These are phyloP conservation scores for Drosophila sp. DNA, from an alignment of 1,140 invertebrate species.

Conservation along the genomic window DNA sequence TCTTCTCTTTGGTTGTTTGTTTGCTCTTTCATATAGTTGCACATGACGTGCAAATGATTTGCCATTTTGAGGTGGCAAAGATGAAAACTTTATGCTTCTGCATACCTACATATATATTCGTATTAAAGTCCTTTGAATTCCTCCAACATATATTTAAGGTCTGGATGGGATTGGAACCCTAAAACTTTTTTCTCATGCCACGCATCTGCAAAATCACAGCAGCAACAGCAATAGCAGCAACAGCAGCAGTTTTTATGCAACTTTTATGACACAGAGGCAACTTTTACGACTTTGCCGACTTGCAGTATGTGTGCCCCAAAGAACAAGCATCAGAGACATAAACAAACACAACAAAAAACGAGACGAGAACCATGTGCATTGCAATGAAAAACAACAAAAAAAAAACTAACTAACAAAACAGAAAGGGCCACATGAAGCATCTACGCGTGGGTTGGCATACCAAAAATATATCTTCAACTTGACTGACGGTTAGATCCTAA, in stretches of 20 bases:
- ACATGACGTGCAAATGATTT: slow-evolving; percentile 65
- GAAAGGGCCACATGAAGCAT: background rate
- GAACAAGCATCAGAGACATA: slow-evolving; percentile 41
- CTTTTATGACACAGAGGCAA: slow-evolving; percentile 64
- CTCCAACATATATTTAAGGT: slow-evolving; percentile 36
- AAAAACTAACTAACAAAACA: background rate
- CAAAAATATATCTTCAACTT: slow-evolving; percentile 6
- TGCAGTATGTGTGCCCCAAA: slow-evolving; percentile 31
- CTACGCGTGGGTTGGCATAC: background rate
- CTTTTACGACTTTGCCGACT: slow-evolving; percentile 49
- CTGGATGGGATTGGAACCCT: slow-evolving; percentile 23
- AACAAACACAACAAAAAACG: slow-evolving; percentile 1
- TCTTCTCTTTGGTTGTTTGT: background rate
- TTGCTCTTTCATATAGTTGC: slow-evolving; percentile 15
- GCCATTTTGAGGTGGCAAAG: slow-evolving; percentile 53
- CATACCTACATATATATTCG: background rate
- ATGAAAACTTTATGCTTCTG: slow-evolving; percentile 41
- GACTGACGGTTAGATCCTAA: background rate
- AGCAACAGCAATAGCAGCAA: slow-evolving; percentile 15
- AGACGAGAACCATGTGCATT: background rate
- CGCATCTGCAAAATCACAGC: slow-evolving; percentile 56
- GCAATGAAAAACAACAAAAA: background rate
- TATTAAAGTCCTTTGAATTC: slow-evolving; percentile 50
- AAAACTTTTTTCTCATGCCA: slow-evolving; percentile 48
- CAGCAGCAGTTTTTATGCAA: slow-evolving; percentile 61